Base-by-base conservation (phyloP, 35 echinoderm and acorn worm genomes). In the Strongylocentrotus purpuratus region DNA sequence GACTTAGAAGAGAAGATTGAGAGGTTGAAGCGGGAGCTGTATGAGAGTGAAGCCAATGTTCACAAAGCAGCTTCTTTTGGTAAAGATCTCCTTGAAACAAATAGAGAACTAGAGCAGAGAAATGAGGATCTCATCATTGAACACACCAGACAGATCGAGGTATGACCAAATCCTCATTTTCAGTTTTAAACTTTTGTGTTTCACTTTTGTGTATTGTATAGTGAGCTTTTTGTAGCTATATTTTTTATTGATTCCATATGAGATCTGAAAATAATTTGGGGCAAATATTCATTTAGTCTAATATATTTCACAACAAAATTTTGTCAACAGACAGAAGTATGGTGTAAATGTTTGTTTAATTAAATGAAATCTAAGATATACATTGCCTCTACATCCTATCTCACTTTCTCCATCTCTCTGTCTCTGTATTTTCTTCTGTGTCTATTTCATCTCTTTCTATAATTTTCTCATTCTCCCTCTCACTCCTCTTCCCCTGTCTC, bases 1-100 rank as follows among this genome's bases (percentile, higher is more conserved):
- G 87, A 89, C 45, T 41, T 89, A 31, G 33, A 89, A 33, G 45
- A 41, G 25, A 89, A 17, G 10, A 61, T 89, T 7, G 91, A 95
- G 22, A 85, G 95, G 92, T 92, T 98, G 9, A 60, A 95, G 87
- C 45, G 86, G 31, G 47, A 98, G 78, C 46, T 98, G 35, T 41
- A 90, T 13, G 94, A 98, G 22, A 94, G 59, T 50, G 89, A 94
- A 31, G 85, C 52, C 48, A 95, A 96, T 58, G 32, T 96, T 13
- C 86, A 94, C 9, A 85, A 92, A 48, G 94, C 96, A 46, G 95
- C 96, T n/a, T 31, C 86, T 33, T 93, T 96, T 50, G 97, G 97
- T 12, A 96, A 98, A 71, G 31, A 93, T 45, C 94, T 97, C 7
- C 94, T 98, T 70, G 95, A 98, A 70, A 90, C 95, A 31, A 98